phyloP scores from a whole-genome alignment of 2,888 invertebrate genomes.

The Rhodophaea formosa region DNA sequence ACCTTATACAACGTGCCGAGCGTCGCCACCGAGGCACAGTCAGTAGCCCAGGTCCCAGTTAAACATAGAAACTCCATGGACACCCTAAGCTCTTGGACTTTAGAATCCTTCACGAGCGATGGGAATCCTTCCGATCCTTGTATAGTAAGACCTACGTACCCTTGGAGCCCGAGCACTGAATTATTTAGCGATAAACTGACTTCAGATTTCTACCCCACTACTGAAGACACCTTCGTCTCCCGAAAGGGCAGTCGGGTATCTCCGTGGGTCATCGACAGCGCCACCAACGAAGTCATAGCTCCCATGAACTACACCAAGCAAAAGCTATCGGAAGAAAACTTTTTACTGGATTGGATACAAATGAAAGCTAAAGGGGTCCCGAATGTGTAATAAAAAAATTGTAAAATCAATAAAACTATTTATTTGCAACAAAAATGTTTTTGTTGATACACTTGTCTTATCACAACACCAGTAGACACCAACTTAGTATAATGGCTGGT shows the following conservation, averaged over 20 bases:
- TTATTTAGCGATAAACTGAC: slow-evolving; percentile 23
- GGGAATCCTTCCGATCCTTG: slow-evolving; percentile 22
- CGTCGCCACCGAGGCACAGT: not conserved
- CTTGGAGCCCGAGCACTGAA: slow-evolving; percentile 44
- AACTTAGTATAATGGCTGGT: no score
- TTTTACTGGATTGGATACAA: slow-evolving; percentile 30
- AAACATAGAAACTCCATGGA: slow-evolving; percentile 5
- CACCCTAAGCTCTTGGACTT: slow-evolving; percentile 46
- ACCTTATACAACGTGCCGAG: not conserved
- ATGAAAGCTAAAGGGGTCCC: slow-evolving; percentile 27
- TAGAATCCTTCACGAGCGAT: slow-evolving; percentile 43
- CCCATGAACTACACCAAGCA: slow-evolving; percentile 32
- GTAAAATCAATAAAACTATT: slow-evolving; percentile 44
- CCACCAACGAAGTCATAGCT: slow-evolving; percentile 2
- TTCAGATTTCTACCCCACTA: slow-evolving; percentile 48
- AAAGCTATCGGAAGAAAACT: slow-evolving; percentile 19
- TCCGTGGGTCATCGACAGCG: not conserved
- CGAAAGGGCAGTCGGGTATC: slow-evolving; percentile 35
- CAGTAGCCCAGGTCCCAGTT: not conserved
- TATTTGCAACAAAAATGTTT: slow-evolving; percentile 43
- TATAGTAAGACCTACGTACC: slow-evolving; percentile 35
- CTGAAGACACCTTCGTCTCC: slow-evolving; percentile 31
- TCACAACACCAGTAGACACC: not conserved
- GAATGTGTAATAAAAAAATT: slow-evolving; percentile 20
- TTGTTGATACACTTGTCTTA: not conserved